phyloP scores from a whole-genome alignment of 64 coral and sea anemone genomes.

The Hydrozoanthus tunicans region DNA sequence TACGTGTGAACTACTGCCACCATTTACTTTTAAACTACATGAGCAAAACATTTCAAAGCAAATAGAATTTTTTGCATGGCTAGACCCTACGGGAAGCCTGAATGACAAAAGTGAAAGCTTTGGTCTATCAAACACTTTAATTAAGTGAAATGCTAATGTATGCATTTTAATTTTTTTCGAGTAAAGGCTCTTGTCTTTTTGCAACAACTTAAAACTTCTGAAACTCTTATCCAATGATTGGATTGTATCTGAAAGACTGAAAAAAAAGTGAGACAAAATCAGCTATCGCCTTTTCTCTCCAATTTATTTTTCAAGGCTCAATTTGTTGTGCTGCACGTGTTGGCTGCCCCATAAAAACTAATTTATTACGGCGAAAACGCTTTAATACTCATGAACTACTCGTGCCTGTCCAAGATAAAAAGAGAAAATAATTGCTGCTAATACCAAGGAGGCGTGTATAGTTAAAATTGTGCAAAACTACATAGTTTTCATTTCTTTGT shows the following conservation, averaged over 20 bases:
- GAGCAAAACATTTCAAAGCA: not conserved
- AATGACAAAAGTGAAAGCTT: not conserved
- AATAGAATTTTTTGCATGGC: not conserved
- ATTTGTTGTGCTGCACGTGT: too few relatives aligned
- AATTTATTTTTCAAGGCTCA: too few relatives aligned
- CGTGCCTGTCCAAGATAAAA: too few relatives aligned
- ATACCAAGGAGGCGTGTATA: too few relatives aligned
- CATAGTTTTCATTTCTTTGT: constrained; percentile 1
- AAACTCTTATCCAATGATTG: too few relatives aligned
- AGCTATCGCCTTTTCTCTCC: too few relatives aligned
- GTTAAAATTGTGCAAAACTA: not conserved
- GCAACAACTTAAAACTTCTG: not conserved
- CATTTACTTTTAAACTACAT: not conserved
- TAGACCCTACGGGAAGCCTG: not conserved
- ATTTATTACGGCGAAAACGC: too few relatives aligned
- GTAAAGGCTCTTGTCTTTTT: not conserved
- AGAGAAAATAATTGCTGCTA: too few relatives aligned
- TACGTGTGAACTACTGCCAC: not conserved
- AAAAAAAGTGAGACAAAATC: too few relatives aligned
- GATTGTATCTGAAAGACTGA: too few relatives aligned
- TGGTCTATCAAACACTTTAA: not conserved
- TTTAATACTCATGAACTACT: too few relatives aligned
- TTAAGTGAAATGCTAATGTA: not conserved
- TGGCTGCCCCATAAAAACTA: too few relatives aligned
- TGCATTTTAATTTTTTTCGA: not conserved